Percentiles rank a stretch among this genome's conserved stretches.
Evolutionary conservation across 2,797 vertebrate genomes (phyloP).

Genomic region (Xenentodon cancila): DNA sequence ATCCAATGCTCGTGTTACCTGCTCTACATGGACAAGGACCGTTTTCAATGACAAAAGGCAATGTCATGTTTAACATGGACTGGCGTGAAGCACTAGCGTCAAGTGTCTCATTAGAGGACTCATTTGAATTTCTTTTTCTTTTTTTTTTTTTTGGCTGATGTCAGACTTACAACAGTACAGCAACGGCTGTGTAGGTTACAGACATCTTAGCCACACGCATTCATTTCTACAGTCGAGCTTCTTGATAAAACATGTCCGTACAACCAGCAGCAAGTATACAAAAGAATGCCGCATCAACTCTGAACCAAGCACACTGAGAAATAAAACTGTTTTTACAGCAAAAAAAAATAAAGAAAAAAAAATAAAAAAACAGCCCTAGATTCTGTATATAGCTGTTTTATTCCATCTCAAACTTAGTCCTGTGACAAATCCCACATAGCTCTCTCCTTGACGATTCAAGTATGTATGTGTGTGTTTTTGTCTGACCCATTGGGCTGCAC

Average conservation of each 20-base stretch:
- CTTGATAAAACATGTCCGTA: constrained; percentile 32
- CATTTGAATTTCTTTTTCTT: constrained; percentile 32
- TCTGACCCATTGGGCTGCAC: constrained; percentile 60
- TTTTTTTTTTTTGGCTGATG: constrained; percentile 56
- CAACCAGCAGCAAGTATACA: constrained; percentile 41
- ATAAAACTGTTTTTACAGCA: constrained; percentile 37
- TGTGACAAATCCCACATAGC: constrained; percentile 43
- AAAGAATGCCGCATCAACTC: constrained; percentile 23
- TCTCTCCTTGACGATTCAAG: constrained; percentile 45
- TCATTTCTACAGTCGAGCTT: constrained; percentile 27
- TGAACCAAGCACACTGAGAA: constrained; percentile 19
- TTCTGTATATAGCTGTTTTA: constrained; percentile 55
- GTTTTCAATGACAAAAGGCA: constrained; percentile 46
- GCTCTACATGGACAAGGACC: constrained; percentile 48
- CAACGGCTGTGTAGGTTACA: constrained; percentile 54
- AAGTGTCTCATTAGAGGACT: constrained; percentile 34
- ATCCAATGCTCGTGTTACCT: constrained; percentile 55
- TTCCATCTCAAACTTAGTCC: constrained; percentile 31
- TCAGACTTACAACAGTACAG: constrained; percentile 65
- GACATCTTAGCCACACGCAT: constrained; percentile 29
- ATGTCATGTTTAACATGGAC: constrained; percentile 38
- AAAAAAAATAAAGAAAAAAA: background rate
- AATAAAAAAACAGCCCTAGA: constrained; percentile 21
- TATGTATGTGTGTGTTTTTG: constrained; percentile 64
- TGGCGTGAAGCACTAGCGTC: constrained; percentile 22